Evolutionary conservation across 2,888 invertebrate genomes (phyloP), one percentile per base, ranked within the genome.

Genomic region (Amiota mariae): DNA sequence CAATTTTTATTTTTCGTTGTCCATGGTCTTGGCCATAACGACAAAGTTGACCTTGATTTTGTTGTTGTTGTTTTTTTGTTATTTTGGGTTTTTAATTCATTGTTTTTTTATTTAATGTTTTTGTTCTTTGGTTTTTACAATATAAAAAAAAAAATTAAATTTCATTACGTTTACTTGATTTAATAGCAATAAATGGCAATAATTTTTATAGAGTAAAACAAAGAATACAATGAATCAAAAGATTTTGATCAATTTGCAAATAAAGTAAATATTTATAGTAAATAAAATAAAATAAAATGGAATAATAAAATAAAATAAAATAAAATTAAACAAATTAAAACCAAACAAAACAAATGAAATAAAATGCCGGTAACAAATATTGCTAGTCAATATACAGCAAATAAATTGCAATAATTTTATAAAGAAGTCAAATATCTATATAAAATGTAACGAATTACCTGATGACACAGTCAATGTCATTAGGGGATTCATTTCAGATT

Each of bases 1-100:
- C 46, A 24, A 54, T 13, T 51, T 24, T 13, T n/a, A n/a, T n/a
- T 12, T 61, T 20, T 11, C 51, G 8, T 18, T 54, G 67, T 68
- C 67, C 67, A 68, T 68, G 67, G 51, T 68, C 67, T 68, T 68
- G 67, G 67, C 54, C 8, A 54, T 68, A 68, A 68, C 67, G 49
- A 13, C 24, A 51, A 47, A 46, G 46, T 57, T 72, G 72, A 72
- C 66, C 66, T 72, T 72, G 66, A 57, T 46, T 66, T 20, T 51
- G 49, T 54, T 68, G 9, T 72, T 72, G 66, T 46, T 46, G 49
- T 20, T 51, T 54, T 54, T 68, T 13, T 13, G 8, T 68, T 54
- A 36, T 68, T n/a, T 8, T n/a, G 63, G 1, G 1, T 24, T 24
- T 24, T 24, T 24, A 24, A 24, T 24, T 24, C 24, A 24, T 24